These are phyloP conservation scores for Acanthisitta chloris DNA, from an alignment of 2,113 vertebrate species.

Conservation along the genomic window DNA sequence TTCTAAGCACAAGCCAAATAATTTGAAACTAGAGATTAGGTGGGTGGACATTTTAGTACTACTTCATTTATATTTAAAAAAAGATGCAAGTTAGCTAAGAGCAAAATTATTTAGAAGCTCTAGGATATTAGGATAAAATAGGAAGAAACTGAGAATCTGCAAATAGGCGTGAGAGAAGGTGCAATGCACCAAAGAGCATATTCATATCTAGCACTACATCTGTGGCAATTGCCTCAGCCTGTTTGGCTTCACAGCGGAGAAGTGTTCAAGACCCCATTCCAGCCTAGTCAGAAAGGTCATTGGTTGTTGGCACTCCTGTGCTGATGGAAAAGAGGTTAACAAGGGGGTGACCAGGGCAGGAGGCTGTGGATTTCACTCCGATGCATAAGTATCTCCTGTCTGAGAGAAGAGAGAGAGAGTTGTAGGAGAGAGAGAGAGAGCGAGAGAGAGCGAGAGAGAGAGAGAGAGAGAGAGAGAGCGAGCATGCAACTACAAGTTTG, in stretches of 20 bases:
- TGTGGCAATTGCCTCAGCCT: background rate
- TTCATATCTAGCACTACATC: background rate
- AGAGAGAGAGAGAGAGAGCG: background rate
- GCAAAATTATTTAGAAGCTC: background rate
- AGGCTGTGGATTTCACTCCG: background rate
- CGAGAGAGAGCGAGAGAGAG: background rate
- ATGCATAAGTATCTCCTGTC: background rate
- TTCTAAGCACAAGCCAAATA: background rate
- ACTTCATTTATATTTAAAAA: background rate
- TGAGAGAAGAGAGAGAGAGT: background rate
- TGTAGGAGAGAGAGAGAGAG: background rate
- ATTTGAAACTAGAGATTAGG: background rate
- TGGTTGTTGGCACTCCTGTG: background rate
- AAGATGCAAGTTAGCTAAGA: background rate
- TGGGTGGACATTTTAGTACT: background rate
- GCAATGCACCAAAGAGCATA: accelerated
- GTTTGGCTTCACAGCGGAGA: background rate
- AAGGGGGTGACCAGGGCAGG: background rate
- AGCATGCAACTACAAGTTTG: accelerated
- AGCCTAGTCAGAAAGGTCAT: background rate
- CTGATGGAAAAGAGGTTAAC: background rate
- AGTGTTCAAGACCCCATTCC: background rate
- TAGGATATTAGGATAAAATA: background rate
- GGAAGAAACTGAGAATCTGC: background rate
- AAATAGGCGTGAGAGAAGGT: background rate